Evolutionary conservation across 2,797 vertebrate genomes (phyloP), one percentile per base, ranked within the genome.

Genomic region (Pelodytes ibericus): DNA sequence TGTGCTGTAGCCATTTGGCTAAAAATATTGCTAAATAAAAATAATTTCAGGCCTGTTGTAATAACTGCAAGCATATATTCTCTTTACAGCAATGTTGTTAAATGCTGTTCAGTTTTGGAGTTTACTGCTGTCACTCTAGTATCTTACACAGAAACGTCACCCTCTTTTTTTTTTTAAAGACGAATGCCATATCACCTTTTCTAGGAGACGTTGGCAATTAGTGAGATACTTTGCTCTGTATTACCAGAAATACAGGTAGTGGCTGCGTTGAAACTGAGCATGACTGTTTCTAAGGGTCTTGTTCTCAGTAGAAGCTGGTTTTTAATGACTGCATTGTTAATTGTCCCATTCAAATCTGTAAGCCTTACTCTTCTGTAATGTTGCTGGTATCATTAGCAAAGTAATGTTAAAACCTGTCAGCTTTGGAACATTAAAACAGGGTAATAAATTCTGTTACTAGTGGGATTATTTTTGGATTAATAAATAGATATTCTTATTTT

Each of bases 201-300:
- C 9, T 10, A 47, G 22, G 36, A 30, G 70, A 67, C 53, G 49
- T 53, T 25, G 18, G 47, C 61, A 78, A 78, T 67, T 66, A 78
- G 61, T 16, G 51, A 51, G 62, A n/a, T 67, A 25, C 63, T 41
- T 71, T 67, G 53, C 69, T 36, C 41, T 68, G 56, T 68, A 56
- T 67, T 68, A 67, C 76, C 62, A 67, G 70, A 68, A 78, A 73
- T 72, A 62, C 70, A 66, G 70, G 76, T 68, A 78, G 56, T 30
- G 70, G 63, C 36, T 44, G 44, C 63, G 31, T 18, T 56, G 57
- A 30, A 62, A 57, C 74, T 58, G 24, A 71, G 74, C 74, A 49
- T 77, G 67, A 78, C 76, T 61, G 58, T 51, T 26, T 27, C 39
- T 65, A 41, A 65, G 61, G 68, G 24, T 41, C 22, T 61, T 39